Conservation (phyloP, 1,140 invertebrate species). For the Batillaria attramentaria region DNA sequence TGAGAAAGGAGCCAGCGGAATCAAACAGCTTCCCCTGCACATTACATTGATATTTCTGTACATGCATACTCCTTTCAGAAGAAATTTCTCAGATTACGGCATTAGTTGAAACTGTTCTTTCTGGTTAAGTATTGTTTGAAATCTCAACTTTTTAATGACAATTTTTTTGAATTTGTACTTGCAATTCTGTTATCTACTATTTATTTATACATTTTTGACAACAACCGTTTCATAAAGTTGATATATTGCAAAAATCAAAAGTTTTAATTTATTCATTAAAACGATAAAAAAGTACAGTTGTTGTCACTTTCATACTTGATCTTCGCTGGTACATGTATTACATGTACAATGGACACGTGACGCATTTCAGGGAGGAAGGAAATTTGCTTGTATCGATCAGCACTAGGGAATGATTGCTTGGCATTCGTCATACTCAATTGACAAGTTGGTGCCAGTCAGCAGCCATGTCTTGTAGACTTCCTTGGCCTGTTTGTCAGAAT, state of each 20-base stretch:
- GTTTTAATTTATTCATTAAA: conserved; percentile 36
- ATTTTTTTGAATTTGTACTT: conserved; percentile 24
- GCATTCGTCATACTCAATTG: too few relatives aligned
- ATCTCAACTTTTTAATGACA: conserved; percentile 23
- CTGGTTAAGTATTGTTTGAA: conserved; percentile 30
- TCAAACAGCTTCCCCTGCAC: not conserved
- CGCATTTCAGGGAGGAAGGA: too few relatives aligned
- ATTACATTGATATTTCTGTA: conserved; percentile 8
- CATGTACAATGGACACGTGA: too few relatives aligned
- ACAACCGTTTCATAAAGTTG: conserved; percentile 11
- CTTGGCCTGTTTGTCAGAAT: too few relatives aligned
- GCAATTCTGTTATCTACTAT: conserved; percentile 18
- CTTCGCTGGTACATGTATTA: too few relatives aligned
- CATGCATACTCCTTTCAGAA: not conserved
- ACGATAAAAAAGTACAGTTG: conserved; percentile 12
- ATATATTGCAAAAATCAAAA: conserved; percentile 31
- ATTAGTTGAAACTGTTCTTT: conserved; percentile 25
- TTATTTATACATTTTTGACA: conserved; percentile 28
- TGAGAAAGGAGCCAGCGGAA: too few relatives aligned
- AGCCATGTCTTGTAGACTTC: too few relatives aligned
- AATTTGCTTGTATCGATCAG: too few relatives aligned
- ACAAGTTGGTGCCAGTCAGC: too few relatives aligned
- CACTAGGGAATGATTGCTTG: too few relatives aligned
- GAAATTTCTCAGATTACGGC: not conserved
- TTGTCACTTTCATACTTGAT: conserved; percentile 25